Evolutionary conservation across 2,888 invertebrate genomes (phyloP), one percentile per base, ranked within the genome.

Genomic region (Ctenicera cuprea): DNA sequence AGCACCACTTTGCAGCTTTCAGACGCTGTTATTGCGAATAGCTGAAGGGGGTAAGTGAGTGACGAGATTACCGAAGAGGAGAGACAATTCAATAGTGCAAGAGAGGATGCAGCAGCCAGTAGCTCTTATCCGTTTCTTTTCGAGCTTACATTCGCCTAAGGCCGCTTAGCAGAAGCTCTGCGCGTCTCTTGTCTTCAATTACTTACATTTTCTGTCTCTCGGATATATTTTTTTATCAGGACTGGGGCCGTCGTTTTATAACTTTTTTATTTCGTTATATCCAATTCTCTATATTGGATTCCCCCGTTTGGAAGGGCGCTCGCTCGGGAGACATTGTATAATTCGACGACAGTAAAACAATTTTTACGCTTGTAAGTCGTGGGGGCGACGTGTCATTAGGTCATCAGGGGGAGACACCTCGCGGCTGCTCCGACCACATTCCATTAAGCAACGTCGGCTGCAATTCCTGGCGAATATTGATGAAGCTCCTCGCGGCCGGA

Each of bases 401-500:
- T 78, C 77, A 78, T 74, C 75, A 63, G 63, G 71, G 69, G 74
- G 72, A 76, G 76, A 74, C 75, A 75, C 73, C 77, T 75, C 73
- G 71, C 73, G 74, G 66, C 73, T 68, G 66, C 72, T 76, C 73
- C 81, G 82, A 80, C 82, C 84, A 83, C 85, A 84, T 85, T 84
- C 84, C 84, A 85, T 85, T 85, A 84, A 82, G 80, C 83, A 84
- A 83, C 83, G 83, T 83, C 81, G 82, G 80, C 81, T 80, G 84
- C 83, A 83, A 83, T 83, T 84, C 84, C 81, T 82, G 79, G 80
- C 83, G 84, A 85, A 85, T 85, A 84, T 85, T 85, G 84, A 85
- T 85, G 83, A 83, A 82, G 77, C 76, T 76, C 76, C 77, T 76
- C 76, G 78, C 80, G 77, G 77, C 78, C 76, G 80, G 78, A 74